Base-by-base conservation (phyloP, 1,140 invertebrate genomes). In the Zaprionus taronus region DNA sequence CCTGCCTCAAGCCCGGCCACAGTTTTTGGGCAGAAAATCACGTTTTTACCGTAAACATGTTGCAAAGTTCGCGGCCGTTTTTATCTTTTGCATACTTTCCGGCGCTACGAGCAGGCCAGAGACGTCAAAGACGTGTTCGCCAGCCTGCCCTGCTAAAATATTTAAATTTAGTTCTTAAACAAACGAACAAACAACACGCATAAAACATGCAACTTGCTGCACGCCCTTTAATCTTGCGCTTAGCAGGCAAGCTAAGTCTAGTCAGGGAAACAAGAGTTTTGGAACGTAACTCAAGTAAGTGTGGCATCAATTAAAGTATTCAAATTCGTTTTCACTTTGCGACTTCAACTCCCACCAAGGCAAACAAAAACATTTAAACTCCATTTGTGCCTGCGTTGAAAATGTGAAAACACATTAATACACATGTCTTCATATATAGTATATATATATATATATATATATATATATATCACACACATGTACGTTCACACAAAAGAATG, bases 21-120 rank as follows among this genome's bases (percentile, higher is more conserved):
- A 47, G 41, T 85, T 89, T 90, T 90, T 82, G 86, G 80, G 73
- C 85, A 69, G 81, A 90, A 90, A 85, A 90, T 90, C 85, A 90
- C 85, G 85, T 90, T 90, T 90, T 90, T 90, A 90, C 85, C 85
- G 85, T 90, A 90, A 90, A 90, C 85, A 90, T 90, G 86, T 85
- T 90, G 81, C 82, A 90, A 85, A 90, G 81, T 90, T 90, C 85
- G 85, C 85, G 85, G 71, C 73, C 72, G 72, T 79, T 87, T 87
- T 87, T 87, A 87, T 87, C 84, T 87, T 81, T 63, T 79, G 84
- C 77, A 75, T 89, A 89, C 77, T 80, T 87, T 61, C 68, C 58
- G 68, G 36, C 81, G 41, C 7, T 9, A 75, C 47, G 77, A 49
- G 57, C 44, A 64, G 72, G 79, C 76, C 77, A 70, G 72, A 71